phyloP scores from a whole-genome alignment of 2,113 vertebrate species.

The Monopterus albus region DNA sequence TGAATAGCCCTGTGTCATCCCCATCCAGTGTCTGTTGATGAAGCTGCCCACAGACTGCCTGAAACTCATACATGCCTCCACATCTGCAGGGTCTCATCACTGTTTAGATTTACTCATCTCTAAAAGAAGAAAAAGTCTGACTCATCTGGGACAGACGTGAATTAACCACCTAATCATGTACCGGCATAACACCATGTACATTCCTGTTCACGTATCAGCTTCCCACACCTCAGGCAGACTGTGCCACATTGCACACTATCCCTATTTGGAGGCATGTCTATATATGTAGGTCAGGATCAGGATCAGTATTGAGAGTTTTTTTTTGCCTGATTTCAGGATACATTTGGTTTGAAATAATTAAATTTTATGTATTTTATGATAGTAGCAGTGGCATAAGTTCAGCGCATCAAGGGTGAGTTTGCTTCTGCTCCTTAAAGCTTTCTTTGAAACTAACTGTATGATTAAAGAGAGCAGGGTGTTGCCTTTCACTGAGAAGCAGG shows the following conservation, averaged over 20 bases:
- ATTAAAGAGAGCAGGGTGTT: background rate
- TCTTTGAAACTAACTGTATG: background rate
- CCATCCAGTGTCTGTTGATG: slow-evolving; percentile 1
- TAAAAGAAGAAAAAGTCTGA: slow-evolving; percentile 37
- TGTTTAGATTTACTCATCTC: slow-evolving; percentile 44
- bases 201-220: slow-evolving; percentile 18
- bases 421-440: background rate
- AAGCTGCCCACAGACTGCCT: slow-evolving; percentile 12
- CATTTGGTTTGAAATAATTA: background rate
- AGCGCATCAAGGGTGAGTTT: background rate
- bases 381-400: background rate
- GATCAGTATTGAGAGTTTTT: background rate
- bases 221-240: slow-evolving; percentile 27
- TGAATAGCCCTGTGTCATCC: background rate
- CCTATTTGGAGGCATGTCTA: slow-evolving; percentile 18
- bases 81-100: background rate
- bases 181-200: slow-evolving; percentile 19
- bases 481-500: background rate
- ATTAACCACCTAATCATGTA: background rate
- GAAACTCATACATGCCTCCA: slow-evolving; percentile 15
- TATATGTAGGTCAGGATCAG: slow-evolving; percentile 13
- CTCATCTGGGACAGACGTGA: slow-evolving; percentile 42
- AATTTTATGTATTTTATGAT: slow-evolving; percentile 1
- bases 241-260: slow-evolving; percentile 24
- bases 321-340: background rate